Evolutionary conservation across 2,888 invertebrate species (phyloP), one percentile per base, ranked within the genome.

Genomic region (Biston betularia): DNA sequence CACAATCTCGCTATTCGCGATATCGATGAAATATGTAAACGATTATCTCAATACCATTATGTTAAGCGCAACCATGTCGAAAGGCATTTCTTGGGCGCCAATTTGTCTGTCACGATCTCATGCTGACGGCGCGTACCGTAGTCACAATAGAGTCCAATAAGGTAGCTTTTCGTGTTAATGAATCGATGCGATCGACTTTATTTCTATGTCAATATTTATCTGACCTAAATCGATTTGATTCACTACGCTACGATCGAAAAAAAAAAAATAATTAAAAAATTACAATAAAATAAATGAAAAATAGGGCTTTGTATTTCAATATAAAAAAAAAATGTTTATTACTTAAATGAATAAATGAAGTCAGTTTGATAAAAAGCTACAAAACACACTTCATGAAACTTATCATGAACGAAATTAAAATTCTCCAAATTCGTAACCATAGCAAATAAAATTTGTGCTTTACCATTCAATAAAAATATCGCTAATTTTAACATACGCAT

Each of bases 21-120:
- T 45, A 38, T 57, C 52, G 57, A 57, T 24, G 11, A 15, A 4
- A 6, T 6, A 15, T 2, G 8, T 42, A 5, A 34, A 44, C 33
- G 56, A 24, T 24, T 24, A 24, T 35, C 63, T 1, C 63, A 52
- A 46, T 14, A 12, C 33, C 57, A 3, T 11, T 33, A 24, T 14
- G 49, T 7, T 42, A 40, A 63, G 9, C 46, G 54, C 64, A 59
- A 65, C 59, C 54, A 49, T 60, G 59, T 65, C 45, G 52, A 14
- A 42, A 64, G 64, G 42, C 33, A 58, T 64, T 53, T 59, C 49
- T 60, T 40, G 14, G 49, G 65, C 59, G 65, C 59, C 59, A 60
- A 65, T 59, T 60, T 38, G 59, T 65, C 65, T 64, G 49, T 52
- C 52, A 57, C 50, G 56, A 45, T 24, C 9, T 49, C 50, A 56